Evolutionary conservation across 2,888 invertebrate species (phyloP).

Genomic region (Rhorus exstirpatorius): DNA sequence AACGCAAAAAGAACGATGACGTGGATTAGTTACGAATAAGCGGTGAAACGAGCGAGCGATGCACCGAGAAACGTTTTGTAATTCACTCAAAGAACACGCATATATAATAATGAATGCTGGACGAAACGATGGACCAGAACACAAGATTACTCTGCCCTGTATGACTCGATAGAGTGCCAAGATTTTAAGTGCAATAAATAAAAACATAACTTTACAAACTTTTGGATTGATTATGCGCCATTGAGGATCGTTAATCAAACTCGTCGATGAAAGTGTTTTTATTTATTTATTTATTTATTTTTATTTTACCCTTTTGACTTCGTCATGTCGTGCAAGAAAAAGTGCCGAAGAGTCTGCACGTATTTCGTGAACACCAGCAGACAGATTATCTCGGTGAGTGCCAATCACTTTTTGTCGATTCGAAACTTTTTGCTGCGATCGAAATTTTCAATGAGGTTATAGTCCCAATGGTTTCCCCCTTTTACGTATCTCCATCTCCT

Average conservation of each 20-base stretch:
- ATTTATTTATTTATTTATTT: not conserved
- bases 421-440: too few relatives aligned
- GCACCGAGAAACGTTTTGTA: constrained; percentile 33
- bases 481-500: too few relatives aligned
- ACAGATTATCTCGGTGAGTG: constrained; percentile 67
- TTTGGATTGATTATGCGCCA: not conserved
- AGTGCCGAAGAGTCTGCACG: constrained; percentile 32
- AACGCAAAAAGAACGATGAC: constrained; percentile 55
- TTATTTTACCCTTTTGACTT: not conserved
- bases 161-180: constrained; percentile 5
- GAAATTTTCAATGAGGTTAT: too few relatives aligned
- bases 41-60: constrained; percentile 28
- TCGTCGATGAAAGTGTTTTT: not conserved
- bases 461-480: too few relatives aligned
- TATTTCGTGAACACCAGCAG: constrained; percentile 61
- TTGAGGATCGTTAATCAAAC: not conserved
- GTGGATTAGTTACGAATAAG: constrained; percentile 4
- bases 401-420: not conserved
- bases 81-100: constrained; percentile 11
- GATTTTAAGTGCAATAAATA: constrained; percentile 1
- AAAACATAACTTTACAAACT: not conserved
- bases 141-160: constrained; percentile 29
- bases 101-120: constrained; percentile 57
- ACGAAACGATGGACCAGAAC: constrained; percentile 45
- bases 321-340: constrained; percentile 60